Conservation (phyloP, 2,888 invertebrate species). For the Litoditis marina region DNA sequence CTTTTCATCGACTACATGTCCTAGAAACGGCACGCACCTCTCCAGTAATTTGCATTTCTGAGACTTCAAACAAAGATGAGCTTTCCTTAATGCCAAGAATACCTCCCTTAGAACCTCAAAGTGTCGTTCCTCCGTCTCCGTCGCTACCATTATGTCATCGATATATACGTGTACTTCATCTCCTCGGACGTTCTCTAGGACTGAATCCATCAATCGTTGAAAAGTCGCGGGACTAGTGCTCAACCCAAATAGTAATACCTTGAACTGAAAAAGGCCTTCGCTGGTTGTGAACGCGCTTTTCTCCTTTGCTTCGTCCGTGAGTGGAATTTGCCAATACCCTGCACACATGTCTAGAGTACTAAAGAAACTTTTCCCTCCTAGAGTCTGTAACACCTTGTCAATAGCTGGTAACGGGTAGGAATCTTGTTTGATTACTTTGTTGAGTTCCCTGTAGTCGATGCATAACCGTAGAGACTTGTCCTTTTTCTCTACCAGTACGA, state of each 20-base stretch:
- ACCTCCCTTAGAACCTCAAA: slow-evolving; percentile 16
- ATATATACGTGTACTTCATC: slow-evolving; percentile 30
- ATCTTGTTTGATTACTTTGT: slow-evolving; percentile 28
- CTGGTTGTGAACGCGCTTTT: slow-evolving; percentile 44
- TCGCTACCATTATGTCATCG: slow-evolving; percentile 43
- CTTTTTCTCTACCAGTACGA: slow-evolving; percentile 29
- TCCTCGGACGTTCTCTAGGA: slow-evolving; percentile 21
- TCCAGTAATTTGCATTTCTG: slow-evolving; percentile 18
- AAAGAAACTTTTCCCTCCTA: slow-evolving; percentile 25
- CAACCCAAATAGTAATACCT: slow-evolving; percentile 49
- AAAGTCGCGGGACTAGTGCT: slow-evolving; percentile 46
- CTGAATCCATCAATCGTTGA: slow-evolving; percentile 37
- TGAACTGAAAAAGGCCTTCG: slow-evolving; percentile 42
- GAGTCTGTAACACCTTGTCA: slow-evolving; percentile 21
- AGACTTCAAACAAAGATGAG: slow-evolving; percentile 8
- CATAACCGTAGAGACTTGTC: slow-evolving; percentile 36
- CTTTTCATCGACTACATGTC: slow-evolving; percentile 10
- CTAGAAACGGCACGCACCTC: slow-evolving; percentile 20
- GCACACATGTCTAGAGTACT: slow-evolving; percentile 32
- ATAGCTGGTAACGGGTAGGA: slow-evolving; percentile 40
- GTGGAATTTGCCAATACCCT: slow-evolving; percentile 44
- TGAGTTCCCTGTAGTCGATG: slow-evolving; percentile 42
- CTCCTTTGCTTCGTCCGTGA: slow-evolving; percentile 24
- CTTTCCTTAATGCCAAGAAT: slow-evolving; percentile 6
- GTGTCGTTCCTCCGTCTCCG: slow-evolving; percentile 25